Percentiles rank a stretch among this genome's conserved stretches.
Conservation (phyloP, 2,797 vertebrate species). For the Tamandua tetradactyla region DNA sequence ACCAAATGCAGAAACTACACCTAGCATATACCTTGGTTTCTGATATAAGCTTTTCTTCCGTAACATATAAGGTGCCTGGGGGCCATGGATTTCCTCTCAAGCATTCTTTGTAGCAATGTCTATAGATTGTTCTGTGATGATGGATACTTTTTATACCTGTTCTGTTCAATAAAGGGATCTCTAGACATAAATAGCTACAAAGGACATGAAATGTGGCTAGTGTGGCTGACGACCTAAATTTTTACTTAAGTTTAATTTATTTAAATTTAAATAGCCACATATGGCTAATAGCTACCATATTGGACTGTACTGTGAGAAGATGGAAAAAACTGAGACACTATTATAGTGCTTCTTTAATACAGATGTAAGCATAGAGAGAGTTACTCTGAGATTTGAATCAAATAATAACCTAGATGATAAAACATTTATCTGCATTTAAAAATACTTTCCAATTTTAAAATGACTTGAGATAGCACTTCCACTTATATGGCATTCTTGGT, state of each 20-base stretch:
- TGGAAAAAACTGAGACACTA: neutral
- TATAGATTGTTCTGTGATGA: fast-evolving
- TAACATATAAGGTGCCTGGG: neutral
- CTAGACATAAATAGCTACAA: neutral
- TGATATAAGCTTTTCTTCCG: neutral
- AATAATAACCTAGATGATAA: neutral
- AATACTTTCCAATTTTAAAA: neutral
- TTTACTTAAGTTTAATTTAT: conserved; percentile 6
- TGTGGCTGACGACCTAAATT: neutral
- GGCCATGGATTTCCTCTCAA: neutral
- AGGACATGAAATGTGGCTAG: neutral
- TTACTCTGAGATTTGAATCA: neutral
- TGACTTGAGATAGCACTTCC: neutral
- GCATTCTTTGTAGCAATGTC: neutral
- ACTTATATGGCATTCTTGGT: neutral
- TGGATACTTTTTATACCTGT: neutral
- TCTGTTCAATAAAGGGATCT: neutral
- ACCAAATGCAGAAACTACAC: neutral
- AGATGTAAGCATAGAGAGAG: neutral
- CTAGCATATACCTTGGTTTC: neutral
- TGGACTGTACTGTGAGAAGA: neutral
- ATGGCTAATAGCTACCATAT: neutral
- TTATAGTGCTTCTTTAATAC: neutral
- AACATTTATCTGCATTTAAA: neutral
- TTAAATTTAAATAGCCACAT: neutral